phyloP scores from a whole-genome alignment of 2,888 invertebrate species.

The Hirtodrosophila trivittata region DNA sequence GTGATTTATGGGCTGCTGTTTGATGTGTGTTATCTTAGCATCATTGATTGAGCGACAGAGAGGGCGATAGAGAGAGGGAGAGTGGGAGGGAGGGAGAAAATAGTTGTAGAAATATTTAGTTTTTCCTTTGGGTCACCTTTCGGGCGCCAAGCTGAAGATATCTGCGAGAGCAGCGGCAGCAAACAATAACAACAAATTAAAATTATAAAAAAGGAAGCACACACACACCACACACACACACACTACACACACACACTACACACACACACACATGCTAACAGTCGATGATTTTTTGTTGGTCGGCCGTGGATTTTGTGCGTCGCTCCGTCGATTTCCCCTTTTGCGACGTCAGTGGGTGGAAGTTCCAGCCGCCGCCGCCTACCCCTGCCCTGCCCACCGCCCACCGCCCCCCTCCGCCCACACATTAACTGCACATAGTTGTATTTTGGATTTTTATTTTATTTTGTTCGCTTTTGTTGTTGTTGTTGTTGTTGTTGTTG shows the following conservation, averaged over 20 bases:
- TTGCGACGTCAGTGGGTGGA: conserved; percentile 59
- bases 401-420: not conserved
- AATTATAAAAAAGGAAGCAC: conserved; percentile 43
- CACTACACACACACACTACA: conserved; percentile 13
- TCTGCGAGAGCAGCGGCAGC: not conserved
- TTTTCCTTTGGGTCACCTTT: not conserved
- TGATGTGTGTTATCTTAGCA: conserved; percentile 21
- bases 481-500: conserved; percentile 46
- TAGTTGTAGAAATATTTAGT: too few relatives aligned
- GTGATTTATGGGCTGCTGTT: conserved; percentile 36
- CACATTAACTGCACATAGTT: conserved; percentile 52
- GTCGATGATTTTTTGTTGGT: conserved; percentile 39
- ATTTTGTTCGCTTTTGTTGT: conserved; percentile 22
- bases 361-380: conserved; percentile 1
- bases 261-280: conserved; percentile 9
- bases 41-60: conserved; percentile 3
- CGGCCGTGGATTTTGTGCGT: conserved; percentile 63
- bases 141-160: not conserved
- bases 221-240: conserved; percentile 14
- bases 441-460: conserved; percentile 53
- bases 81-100: too few relatives aligned
- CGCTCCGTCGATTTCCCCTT: conserved; percentile 71
- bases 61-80: not conserved
- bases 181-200: conserved; percentile 53
- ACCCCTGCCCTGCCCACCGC: not conserved